Evolutionary conservation across 2,113 vertebrate genomes (phyloP).

Genomic region (Litocranius walleri): DNA sequence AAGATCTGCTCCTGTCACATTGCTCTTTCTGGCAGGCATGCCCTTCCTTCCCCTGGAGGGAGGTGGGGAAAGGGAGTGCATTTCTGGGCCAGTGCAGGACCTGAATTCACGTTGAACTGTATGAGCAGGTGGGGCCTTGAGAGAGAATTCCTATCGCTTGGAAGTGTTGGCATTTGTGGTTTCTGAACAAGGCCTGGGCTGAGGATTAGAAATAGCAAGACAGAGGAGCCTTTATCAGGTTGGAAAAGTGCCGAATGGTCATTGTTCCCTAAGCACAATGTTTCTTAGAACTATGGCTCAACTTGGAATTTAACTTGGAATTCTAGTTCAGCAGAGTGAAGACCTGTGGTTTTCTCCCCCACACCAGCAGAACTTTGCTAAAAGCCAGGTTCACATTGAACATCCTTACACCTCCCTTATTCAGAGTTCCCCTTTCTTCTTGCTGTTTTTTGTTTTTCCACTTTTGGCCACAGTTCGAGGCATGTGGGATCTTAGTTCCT

Average conservation of each 20-base stretch:
- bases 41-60: neutral
- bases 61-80: fast-evolving
- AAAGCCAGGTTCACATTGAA: neutral
- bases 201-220: neutral
- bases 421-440: neutral
- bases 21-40: fast-evolving
- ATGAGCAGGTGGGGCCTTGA: neutral
- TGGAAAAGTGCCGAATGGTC: neutral
- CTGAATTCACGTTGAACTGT: neutral
- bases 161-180: neutral
- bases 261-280: neutral
- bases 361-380: neutral
- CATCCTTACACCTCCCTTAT: neutral
- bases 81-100: neutral
- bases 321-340: neutral
- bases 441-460: neutral
- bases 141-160: neutral
- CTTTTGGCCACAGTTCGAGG: neutral
- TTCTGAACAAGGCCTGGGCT: neutral
- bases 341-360: neutral
- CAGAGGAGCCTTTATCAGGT: neutral
- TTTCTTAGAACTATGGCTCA: neutral
- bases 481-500: neutral
- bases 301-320: neutral
- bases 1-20: neutral